Evolutionary conservation across 2,113 vertebrate species (phyloP).

Genomic region (Sphyrna mokarran): DNA sequence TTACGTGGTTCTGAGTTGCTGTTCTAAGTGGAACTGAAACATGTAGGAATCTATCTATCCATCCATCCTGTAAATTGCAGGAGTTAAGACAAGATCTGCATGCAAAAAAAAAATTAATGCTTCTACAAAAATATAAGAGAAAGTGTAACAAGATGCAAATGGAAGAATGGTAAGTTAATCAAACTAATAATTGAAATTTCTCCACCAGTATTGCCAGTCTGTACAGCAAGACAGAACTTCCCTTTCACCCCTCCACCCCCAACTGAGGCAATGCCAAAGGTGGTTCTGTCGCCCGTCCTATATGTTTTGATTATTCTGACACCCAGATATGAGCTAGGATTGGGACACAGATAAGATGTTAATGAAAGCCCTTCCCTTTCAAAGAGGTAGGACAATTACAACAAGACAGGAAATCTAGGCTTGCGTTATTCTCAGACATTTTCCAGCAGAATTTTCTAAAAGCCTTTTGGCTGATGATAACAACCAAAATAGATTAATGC

Average conservation of each 20-base stretch:
- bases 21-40: background rate
- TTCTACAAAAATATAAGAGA: background rate
- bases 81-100: background rate
- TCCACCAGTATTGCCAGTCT: background rate
- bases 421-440: background rate
- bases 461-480: conserved; percentile 12
- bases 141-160: background rate
- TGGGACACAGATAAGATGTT: too few species aligned
- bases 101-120: background rate
- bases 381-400: background rate
- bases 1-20: background rate
- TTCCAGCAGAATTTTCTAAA: background rate
- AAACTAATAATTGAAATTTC: background rate
- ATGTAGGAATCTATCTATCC: background rate
- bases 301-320: background rate
- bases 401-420: background rate
- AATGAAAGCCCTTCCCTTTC: background rate
- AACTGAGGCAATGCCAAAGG: background rate
- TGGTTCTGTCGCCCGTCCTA: background rate
- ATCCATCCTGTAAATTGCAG: background rate
- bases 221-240: background rate
- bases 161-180: background rate
- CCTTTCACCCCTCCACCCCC: background rate
- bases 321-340: background rate
- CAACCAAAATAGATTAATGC: background rate